These are phyloP conservation scores for Cyanoderma ruficeps DNA, from an alignment of 2,113 vertebrate species.

Conservation along the genomic window DNA sequence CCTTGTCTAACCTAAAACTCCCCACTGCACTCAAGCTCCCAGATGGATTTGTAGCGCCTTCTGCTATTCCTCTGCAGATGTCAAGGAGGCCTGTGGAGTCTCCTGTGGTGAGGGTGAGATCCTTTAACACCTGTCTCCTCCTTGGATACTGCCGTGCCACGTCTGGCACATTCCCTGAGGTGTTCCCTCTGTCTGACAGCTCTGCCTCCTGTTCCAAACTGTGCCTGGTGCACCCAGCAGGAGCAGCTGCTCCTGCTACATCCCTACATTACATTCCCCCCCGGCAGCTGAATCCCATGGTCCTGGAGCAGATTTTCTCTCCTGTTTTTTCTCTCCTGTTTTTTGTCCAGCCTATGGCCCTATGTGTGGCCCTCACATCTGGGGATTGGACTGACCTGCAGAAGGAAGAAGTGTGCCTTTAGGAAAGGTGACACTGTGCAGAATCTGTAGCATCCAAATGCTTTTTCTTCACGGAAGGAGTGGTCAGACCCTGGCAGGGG, in stretches of 20 bases:
- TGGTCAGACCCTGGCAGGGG: fast-evolving
- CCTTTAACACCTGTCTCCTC: not conserved
- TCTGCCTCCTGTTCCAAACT: not conserved
- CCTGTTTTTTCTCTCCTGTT: too few relatives aligned
- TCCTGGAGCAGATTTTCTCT: not conserved
- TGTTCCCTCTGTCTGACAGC: not conserved
- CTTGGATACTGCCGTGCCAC: not conserved
- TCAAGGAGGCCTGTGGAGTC: not conserved
- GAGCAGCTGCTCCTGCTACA: not conserved
- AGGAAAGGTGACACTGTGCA: not conserved
- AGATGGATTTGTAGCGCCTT: not conserved
- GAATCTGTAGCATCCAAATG: not conserved
- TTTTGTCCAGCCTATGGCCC: not conserved
- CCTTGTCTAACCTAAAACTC: not conserved
- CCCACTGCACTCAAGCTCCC: not conserved
- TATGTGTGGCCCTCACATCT: not conserved
- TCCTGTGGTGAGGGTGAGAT: not conserved
- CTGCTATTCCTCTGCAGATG: not conserved
- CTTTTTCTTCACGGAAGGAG: not conserved
- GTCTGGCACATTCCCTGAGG: not conserved
- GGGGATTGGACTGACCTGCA: not conserved
- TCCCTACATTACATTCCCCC: fast-evolving
- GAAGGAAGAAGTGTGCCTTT: not conserved
- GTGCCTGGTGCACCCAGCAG: not conserved
- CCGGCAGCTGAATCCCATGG: not conserved